These are phyloP conservation scores for Discoglossus pictus DNA, from an alignment of 2,797 vertebrate genomes.

Conservation along the genomic window DNA sequence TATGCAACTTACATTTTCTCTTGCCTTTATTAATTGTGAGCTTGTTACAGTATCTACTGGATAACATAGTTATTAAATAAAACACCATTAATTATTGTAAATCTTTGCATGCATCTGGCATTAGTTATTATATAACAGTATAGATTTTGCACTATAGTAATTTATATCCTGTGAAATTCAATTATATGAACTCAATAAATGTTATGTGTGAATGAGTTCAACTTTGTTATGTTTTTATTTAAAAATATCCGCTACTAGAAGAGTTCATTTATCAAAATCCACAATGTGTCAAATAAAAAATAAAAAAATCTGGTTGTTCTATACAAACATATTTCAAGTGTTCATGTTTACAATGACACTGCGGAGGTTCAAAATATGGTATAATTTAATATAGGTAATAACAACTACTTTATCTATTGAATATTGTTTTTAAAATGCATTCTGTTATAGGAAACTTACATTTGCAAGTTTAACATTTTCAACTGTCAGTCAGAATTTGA, in stretches of 20 bases:
- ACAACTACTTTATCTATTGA: no score
- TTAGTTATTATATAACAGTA: constrained; percentile 8
- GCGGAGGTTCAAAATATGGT: no score
- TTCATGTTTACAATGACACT: no score
- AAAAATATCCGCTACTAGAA: not conserved
- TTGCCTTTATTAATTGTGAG: no score
- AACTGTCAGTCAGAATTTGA: no score
- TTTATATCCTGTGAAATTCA: constrained; percentile 7
- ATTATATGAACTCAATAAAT: constrained; percentile 8
- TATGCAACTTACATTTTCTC: no score
- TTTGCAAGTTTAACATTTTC: no score
- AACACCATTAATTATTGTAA: not conserved
- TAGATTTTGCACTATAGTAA: constrained; percentile 11
- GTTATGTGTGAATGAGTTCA: not conserved
- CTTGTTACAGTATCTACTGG: no score
- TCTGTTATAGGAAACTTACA: no score
- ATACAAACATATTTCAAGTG: constrained; percentile 2
- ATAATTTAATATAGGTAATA: no score
- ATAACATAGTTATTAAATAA: no score
- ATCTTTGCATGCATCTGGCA: not conserved
- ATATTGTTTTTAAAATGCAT: no score
- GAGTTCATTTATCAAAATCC: constrained; percentile 1
- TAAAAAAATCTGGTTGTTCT: not conserved
- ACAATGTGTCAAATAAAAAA: not conserved
- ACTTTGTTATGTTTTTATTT: constrained; percentile 11